Conservation (phyloP, 2,888 invertebrate species). For the Charanyca ferruginea region DNA sequence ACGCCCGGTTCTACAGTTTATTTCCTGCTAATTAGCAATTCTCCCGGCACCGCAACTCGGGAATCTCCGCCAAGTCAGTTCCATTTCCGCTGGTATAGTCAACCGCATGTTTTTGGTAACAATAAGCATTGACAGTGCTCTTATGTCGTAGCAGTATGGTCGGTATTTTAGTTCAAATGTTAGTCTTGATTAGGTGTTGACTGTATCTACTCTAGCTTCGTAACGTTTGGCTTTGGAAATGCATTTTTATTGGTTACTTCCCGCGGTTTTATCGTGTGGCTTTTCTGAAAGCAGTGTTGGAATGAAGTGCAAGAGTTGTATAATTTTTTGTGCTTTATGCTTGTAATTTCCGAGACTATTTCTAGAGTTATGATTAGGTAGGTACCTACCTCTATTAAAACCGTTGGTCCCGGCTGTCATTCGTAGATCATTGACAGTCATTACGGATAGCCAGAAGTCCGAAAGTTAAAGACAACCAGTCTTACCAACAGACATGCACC, state of each 20-base stretch:
- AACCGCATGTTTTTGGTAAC: background rate
- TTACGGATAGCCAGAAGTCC: too few species aligned
- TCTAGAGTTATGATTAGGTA: background rate
- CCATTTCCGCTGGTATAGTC: conserved; percentile 42
- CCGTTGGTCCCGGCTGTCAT: too few species aligned
- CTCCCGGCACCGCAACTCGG: conserved; percentile 33
- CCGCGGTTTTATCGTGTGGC: conserved; percentile 27
- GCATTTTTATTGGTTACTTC: conserved; percentile 53
- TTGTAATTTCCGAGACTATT: conserved; percentile 3
- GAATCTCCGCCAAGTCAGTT: conserved; percentile 48
- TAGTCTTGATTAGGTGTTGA: background rate
- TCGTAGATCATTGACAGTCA: too few species aligned
- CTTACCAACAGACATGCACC: too few species aligned
- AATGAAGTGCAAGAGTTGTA: conserved; percentile 14
- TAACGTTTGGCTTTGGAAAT: conserved; percentile 45
- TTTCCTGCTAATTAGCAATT: conserved; percentile 60
- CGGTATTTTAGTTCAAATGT: background rate
- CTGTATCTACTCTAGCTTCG: conserved; percentile 19
- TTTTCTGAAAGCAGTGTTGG: conserved; percentile 27
- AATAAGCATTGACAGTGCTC: background rate
- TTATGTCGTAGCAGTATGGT: background rate
- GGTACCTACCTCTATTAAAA: too few species aligned
- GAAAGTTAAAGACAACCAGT: too few species aligned
- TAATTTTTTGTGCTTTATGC: conserved; percentile 14
- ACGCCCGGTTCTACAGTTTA: conserved; percentile 25